phyloP scores from a whole-genome alignment of 2,888 invertebrate genomes.

The Agrochola lota region DNA sequence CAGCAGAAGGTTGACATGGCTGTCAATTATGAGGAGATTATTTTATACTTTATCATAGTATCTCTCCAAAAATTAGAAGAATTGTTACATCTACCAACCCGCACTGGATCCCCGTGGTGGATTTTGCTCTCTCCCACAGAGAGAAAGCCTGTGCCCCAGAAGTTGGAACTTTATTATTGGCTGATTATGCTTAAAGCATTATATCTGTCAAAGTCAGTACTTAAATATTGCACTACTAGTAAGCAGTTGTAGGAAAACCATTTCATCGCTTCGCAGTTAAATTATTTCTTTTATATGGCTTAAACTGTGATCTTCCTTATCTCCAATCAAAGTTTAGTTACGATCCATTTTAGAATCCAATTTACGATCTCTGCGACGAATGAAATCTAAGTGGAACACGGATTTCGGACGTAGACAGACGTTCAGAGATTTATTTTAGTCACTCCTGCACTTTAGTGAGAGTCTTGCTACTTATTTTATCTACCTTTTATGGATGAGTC shows the following conservation, averaged over 20 bases:
- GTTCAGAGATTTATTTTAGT: conserved; percentile 44
- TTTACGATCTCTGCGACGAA: conserved; percentile 45
- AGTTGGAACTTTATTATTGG: too few relatives aligned
- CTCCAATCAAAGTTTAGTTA: conserved; percentile 45
- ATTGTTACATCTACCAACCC: too few relatives aligned
- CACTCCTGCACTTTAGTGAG: conserved; percentile 21
- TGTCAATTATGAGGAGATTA: too few relatives aligned
- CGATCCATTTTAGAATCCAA: conserved; percentile 52
- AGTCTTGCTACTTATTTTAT: conserved; percentile 1
- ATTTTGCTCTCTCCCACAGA: too few relatives aligned
- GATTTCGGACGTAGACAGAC: conserved; percentile 32
- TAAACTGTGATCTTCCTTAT: neutral
- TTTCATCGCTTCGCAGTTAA: conserved; percentile 17
- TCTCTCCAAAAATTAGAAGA: too few relatives aligned
- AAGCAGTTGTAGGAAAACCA: neutral
- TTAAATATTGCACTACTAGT: too few relatives aligned
- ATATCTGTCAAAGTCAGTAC: neutral
- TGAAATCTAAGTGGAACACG: conserved; percentile 21
- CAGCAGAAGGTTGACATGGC: too few relatives aligned
- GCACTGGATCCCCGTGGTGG: too few relatives aligned
- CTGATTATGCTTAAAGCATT: too few relatives aligned
- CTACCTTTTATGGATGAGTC: conserved; percentile 26
- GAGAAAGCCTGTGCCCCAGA: too few relatives aligned
- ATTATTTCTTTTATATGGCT: conserved; percentile 13
- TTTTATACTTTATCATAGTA: too few relatives aligned